These are phyloP conservation scores for Corapipo altera DNA, from an alignment of 2,113 vertebrate genomes.

Conservation along the genomic window DNA sequence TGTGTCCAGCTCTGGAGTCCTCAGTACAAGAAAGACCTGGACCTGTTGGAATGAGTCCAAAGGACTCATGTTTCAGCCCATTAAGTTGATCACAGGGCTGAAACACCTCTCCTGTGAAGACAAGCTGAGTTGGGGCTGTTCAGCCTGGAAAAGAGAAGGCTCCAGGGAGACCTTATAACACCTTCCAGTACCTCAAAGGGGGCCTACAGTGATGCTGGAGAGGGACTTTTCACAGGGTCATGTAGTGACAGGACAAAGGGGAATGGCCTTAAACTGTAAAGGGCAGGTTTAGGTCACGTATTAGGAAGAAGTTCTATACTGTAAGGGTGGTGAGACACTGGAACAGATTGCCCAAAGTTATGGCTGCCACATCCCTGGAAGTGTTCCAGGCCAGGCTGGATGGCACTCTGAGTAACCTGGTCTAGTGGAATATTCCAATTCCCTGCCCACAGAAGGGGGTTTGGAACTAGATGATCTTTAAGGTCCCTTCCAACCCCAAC, in stretches of 20 bases:
- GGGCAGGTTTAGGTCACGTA: not conserved
- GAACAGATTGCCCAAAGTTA: not conserved
- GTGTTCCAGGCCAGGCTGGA: not conserved
- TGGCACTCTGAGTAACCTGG: not conserved
- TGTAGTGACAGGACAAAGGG: not conserved
- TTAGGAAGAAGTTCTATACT: not conserved
- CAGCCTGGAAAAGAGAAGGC: not conserved
- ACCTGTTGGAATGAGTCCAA: not conserved
- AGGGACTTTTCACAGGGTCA: not conserved
- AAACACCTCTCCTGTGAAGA: not conserved
- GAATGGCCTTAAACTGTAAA: not conserved
- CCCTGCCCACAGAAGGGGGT: not conserved
- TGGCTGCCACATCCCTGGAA: not conserved
- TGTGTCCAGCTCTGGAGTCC: not conserved
- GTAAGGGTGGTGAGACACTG: not conserved
- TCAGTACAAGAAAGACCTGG: not conserved
- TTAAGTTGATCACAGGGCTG: not conserved
- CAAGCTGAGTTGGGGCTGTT: not conserved
- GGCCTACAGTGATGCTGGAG: not conserved
- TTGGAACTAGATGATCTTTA: not conserved
- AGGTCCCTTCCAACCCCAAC: not conserved
- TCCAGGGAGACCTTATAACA: not conserved
- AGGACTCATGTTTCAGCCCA: not conserved
- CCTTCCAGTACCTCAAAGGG: not conserved
- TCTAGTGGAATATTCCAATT: not conserved